Conservation (phyloP, 1,140 invertebrate genomes). For the Manduca sexta region DNA sequence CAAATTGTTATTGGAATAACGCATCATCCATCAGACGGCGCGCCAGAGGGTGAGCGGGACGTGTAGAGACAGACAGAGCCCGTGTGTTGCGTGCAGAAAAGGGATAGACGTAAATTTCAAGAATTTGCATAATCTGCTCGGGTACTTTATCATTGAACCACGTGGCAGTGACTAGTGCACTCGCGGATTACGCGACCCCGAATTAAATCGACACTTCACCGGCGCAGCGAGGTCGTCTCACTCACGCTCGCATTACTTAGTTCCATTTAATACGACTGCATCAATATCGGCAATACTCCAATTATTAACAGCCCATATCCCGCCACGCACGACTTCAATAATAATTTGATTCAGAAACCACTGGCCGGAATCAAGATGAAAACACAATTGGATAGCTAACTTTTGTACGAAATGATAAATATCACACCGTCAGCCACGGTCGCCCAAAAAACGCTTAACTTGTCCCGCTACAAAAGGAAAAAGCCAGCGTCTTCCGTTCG, state of each 20-base stretch:
- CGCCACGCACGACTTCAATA: constrained; percentile 3
- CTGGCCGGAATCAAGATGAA: constrained; percentile 37
- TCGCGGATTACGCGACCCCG: constrained; percentile 56
- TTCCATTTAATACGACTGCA: background rate
- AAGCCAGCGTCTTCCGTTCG: constrained; percentile 71
- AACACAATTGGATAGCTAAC: constrained; percentile 55
- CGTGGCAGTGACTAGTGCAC: constrained; percentile 71
- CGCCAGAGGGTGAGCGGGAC: constrained; percentile 57
- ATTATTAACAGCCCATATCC: background rate
- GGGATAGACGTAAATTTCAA: constrained; percentile 51
- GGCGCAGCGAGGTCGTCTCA: constrained; percentile 26
- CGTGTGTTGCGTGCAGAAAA: constrained; percentile 19
- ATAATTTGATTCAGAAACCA: constrained; percentile 22
- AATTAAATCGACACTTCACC: constrained; percentile 51
- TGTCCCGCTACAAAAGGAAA: constrained; percentile 71
- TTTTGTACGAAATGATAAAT: constrained; percentile 70
- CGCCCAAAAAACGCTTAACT: constrained; percentile 71
- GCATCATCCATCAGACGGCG: constrained; percentile 68
- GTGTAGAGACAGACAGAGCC: constrained; percentile 18
- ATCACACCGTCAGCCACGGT: constrained; percentile 53
- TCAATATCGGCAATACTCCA: too few relatives aligned
- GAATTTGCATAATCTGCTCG: constrained; percentile 70
- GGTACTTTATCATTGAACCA: constrained; percentile 71
- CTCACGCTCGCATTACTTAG: background rate
- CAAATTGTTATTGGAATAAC: constrained; percentile 71